phyloP scores from a whole-genome alignment of 2,888 invertebrate species.

The Chaetogeoica ovagalla region DNA sequence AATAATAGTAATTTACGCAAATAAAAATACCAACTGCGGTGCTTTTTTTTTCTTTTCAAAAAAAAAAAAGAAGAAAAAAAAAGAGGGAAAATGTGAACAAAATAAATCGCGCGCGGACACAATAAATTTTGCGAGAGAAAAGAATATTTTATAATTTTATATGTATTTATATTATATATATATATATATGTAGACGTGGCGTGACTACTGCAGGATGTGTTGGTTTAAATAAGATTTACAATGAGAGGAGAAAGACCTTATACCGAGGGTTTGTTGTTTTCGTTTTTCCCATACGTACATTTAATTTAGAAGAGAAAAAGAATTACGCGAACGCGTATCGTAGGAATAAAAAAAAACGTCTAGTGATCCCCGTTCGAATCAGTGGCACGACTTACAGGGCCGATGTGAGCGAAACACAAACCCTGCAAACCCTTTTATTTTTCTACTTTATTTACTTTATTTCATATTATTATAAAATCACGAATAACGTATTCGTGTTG shows the following conservation, averaged over 20 bases:
- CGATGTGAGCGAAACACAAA: too few species aligned
- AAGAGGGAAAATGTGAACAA: conserved; percentile 40
- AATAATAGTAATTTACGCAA: conserved; percentile 51
- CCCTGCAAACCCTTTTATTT: too few species aligned
- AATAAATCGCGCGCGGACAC: not conserved
- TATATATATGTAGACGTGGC: not conserved
- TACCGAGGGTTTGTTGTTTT: not conserved
- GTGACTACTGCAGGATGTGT: not conserved
- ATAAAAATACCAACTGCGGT: conserved; percentile 48
- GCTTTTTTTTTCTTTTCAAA: conserved; percentile 13
- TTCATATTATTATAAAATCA: too few species aligned
- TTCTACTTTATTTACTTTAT: too few species aligned
- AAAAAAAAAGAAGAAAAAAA: conserved; percentile 29
- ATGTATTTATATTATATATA: too few species aligned
- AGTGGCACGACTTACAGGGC: too few species aligned
- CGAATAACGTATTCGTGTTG: too few species aligned
- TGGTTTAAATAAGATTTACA: not conserved
- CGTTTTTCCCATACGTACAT: too few species aligned
- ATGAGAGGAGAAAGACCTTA: not conserved
- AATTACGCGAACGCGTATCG: too few species aligned
- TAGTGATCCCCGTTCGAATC: too few species aligned
- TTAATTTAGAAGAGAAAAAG: too few species aligned
- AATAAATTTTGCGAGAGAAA: not conserved
- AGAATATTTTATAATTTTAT: not conserved
- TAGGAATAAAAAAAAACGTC: too few species aligned